These are phyloP conservation scores for Drosophila pruinosa DNA, from an alignment of 1,140 invertebrate species.

Conservation along the genomic window DNA sequence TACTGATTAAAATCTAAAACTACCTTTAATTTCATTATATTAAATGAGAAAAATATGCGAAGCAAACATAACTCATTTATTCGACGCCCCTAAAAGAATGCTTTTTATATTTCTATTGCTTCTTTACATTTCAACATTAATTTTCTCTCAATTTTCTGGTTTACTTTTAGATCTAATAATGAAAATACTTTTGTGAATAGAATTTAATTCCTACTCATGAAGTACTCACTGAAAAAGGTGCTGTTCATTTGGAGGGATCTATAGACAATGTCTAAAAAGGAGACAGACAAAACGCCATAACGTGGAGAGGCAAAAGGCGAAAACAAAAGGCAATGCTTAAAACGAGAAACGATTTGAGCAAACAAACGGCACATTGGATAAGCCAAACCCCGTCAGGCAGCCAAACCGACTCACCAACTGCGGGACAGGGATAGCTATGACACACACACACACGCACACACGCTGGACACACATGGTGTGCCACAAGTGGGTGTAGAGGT, in stretches of 20 bases:
- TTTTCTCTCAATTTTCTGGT: too few relatives aligned
- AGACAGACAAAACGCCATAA: conserved; percentile 36
- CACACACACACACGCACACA: conserved; percentile 11
- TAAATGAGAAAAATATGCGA: too few relatives aligned
- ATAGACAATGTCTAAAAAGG: conserved; percentile 35
- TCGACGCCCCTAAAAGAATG: background rate
- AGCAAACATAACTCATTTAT: too few relatives aligned
- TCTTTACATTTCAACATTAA: background rate
- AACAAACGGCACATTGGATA: conserved; percentile 63
- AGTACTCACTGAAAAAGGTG: conserved; percentile 8
- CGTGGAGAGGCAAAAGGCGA: conserved; percentile 14
- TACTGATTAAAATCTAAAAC: too few relatives aligned
- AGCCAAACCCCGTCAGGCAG: conserved; percentile 49
- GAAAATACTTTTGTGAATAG: background rate
- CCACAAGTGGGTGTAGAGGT: conserved; percentile 38
- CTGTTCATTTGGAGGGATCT: conserved; percentile 10
- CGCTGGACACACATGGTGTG: conserved; percentile 27
- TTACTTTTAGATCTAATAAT: background rate
- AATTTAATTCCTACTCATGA: conserved; percentile 20
- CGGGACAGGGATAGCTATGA: background rate
- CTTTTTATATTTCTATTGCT: background rate
- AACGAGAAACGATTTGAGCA: conserved; percentile 64
- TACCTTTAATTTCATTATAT: too few relatives aligned
- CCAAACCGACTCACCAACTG: conserved; percentile 14
- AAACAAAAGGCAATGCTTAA: conserved; percentile 52